Base-by-base conservation (phyloP, 2,888 invertebrate species). In the Eurytoma adleriae region DNA sequence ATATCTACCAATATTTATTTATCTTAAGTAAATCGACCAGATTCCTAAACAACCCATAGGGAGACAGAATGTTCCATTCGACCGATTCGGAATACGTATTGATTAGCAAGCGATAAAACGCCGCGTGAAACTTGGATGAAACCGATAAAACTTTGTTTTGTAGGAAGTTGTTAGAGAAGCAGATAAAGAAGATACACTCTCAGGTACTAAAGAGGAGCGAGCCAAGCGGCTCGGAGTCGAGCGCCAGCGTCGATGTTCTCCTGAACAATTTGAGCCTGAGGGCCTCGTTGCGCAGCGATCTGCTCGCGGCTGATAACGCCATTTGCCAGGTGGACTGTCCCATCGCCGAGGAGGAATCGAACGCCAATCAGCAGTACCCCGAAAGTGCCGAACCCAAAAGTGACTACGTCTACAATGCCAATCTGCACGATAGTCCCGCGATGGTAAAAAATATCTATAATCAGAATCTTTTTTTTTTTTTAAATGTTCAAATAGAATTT, bases 241-340 rank as follows among this genome's bases (percentile, higher is more conserved):
- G 87, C 18, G 86, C 88, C 7, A 89, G 89, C 69, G 86, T 89
- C 56, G 89, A 89, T 61, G 88, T 89, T 1, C 84, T 89, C 2
- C 84, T 89, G n/a, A 88, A 88, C 30, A 89, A 89, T 84, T 82
- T 89, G n/a, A 89, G 89, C 75, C 83, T 88, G 0, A 84, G 89
- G 3, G 78, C 80, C 1, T 82, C 82, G 14, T n/a, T 82, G 5
- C 62, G 82, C 5, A 89, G 88, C 69, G 83, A 83, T 27, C 82
- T 89, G 12, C 80, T 89, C 13, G 85, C 86, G 0, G 86, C 86
- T 1, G 87, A 89, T 80, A 84, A 87, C 18, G 86, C 86, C 0
- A 67, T 86, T n/a, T 86, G 85, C 69, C 85, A 84, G 57, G 84
- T 80, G 27, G 86, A 88, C 68, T 89, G 86, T 75, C 85, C 86